Conservation (phyloP, 2,888 invertebrate genomes). For the Drosophila barbarae region DNA sequence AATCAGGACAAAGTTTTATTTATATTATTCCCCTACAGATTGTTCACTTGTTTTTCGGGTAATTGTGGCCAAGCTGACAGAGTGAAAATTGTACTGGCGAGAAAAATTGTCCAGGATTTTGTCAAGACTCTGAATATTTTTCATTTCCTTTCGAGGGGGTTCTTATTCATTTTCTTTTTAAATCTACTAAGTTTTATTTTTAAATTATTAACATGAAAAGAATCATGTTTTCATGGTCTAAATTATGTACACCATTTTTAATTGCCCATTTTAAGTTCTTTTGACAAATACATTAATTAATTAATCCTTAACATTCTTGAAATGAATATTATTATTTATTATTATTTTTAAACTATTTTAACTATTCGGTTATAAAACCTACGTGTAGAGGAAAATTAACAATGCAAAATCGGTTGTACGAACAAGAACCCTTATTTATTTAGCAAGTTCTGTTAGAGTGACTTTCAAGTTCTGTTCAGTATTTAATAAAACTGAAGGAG, state of each 20-base stretch:
- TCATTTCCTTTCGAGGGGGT: neutral
- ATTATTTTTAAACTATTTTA: neutral
- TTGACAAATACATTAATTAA: neutral
- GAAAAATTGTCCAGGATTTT: neutral
- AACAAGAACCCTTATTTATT: neutral
- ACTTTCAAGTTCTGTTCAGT: neutral
- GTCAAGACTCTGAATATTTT: neutral
- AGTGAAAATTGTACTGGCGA: neutral
- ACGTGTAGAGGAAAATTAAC: neutral
- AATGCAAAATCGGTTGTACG: neutral
- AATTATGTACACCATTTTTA: no score
- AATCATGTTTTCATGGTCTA: neutral
- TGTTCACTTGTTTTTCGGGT: conserved; percentile 18
- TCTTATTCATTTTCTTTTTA: neutral
- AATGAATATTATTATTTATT: neutral
- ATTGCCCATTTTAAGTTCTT: neutral
- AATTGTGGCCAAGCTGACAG: conserved; percentile 12
- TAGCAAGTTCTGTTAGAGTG: neutral
- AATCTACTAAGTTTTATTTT: neutral
- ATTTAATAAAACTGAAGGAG: neutral
- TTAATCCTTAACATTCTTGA: neutral
- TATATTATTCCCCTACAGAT: conserved; percentile 22
- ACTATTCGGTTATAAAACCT: neutral
- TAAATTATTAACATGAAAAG: neutral
- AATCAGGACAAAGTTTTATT: conserved; percentile 33